Evolutionary conservation across 1,140 invertebrate species (phyloP), one percentile per base, ranked within the genome.

Genomic region (Atta texana): DNA sequence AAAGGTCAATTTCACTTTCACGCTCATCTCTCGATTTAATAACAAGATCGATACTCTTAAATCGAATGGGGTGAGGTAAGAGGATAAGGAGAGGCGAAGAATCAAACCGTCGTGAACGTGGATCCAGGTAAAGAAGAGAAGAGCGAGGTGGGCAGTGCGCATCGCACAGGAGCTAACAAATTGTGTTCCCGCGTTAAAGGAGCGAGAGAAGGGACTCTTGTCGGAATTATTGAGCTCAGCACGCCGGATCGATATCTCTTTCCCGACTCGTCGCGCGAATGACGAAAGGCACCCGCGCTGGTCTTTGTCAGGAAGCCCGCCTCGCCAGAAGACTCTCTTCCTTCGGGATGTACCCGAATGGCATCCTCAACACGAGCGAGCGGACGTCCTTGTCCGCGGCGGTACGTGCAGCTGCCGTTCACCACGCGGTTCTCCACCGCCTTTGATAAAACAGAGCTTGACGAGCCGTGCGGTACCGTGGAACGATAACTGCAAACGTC

Each of bases 371-470:
- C 44, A 34, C n/a, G 49, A 53, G 8, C 21, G n/a, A 2, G 31
- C 39, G 18, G 24, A 31, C 80, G 55, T 51, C 55, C 68, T 84
- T 84, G 68, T 84, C 69, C 55, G 39, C 68, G 53, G 68, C 39
- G 68, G 68, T 55, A 82, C 28, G 53, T 82, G 80, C 80, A 82
- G 77, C 77, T 57, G 64, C 77, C 77, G 77, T 55, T 64, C 14
- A 12, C 63, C 14, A 39, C 57, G 39, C 16, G 59, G 7, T 24
- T 55, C 16, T 24, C 66, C 77, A 21, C 31, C 80, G 39, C 80
- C 80, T 84, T 49, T 84, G 80, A 84, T 84, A 84, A 84, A 84
- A 84, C 80, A 84, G 80, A 74, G 80, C 53, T 24, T 24, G 39
- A 14, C 16, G 59, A 21, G 49, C 77, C 64, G 21, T 24, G 8